Base-by-base conservation (phyloP, 2,888 invertebrate species). In the Noctua pronuba region DNA sequence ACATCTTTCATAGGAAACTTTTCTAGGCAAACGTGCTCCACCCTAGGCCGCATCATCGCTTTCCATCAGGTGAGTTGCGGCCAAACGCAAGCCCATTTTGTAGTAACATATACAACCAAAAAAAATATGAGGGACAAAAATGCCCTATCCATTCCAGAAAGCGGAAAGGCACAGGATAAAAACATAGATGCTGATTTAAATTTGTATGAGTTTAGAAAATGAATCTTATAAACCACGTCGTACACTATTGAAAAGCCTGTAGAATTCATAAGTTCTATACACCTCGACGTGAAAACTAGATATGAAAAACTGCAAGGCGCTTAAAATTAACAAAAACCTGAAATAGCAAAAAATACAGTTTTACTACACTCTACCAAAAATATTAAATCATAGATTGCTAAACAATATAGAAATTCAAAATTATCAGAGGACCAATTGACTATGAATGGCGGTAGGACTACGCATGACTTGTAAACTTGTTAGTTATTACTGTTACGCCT, bases 241-340 rank as follows among this genome's bases (percentile, higher is more conserved):
- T 44, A n/a, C 31, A 71, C 11, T 46, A 31, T 49, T 49, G 2
- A 64, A 52, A 49, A 78, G 0, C 60, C 80, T 62, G 11, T 16
- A 24, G 21, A 13, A 58, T 58, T 0, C 16, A 16, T 11, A 16
- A 69, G 4, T 24, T 46, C 1, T 16, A 8, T 16, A 1, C 62
- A 52, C 18, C 16, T 35, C 0, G n/a, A 49, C 8, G 24, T 44
- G 2, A 49, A 28, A 18, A 69, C 1, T 35, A 4, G 35, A 44
- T 75, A 58, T 28, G 0, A 41, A 10, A 58, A 0, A 13, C 21
- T 28, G 2, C 16, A 5, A 75, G 80, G 80, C 69, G 69, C 44
- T 44, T 18, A 0, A 24, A 46, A 28, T 7, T 13, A 41, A 64
- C 8, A 16, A 31, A 44, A 16, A 18, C 11, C 16, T n/a, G 3